phyloP scores from a whole-genome alignment of 2,113 vertebrate species.

The Xenopus laevis region DNA sequence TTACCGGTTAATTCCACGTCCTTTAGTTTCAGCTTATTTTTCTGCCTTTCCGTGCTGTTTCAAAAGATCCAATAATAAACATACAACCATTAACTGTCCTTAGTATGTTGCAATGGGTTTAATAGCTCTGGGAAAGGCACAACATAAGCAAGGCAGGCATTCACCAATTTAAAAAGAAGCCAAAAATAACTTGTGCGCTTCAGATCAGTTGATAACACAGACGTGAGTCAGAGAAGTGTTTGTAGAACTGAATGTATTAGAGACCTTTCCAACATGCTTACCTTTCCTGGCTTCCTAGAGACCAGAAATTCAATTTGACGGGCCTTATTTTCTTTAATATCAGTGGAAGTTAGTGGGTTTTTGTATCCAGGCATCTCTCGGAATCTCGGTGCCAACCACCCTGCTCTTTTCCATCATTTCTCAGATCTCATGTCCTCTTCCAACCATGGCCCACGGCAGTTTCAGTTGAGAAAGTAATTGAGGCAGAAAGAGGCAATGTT shows the following conservation, averaged over 20 bases:
- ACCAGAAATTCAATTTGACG: neutral
- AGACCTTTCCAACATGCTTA: neutral
- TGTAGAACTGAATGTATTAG: neutral
- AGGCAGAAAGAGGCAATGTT: too few relatives aligned
- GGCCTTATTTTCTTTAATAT: neutral
- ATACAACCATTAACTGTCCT: constrained; percentile 10
- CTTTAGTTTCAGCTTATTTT: too few relatives aligned
- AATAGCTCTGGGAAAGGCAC: constrained; percentile 36
- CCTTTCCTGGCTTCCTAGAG: neutral
- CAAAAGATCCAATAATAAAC: constrained; percentile 14
- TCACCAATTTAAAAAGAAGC: constrained; percentile 7
- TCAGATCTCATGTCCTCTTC: too few relatives aligned
- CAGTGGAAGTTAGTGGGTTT: too few relatives aligned
- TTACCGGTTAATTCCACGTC: neutral
- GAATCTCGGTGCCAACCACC: too few relatives aligned
- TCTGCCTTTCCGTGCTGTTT: constrained; percentile 7
- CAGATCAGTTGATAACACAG: constrained; percentile 16
- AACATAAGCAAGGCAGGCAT: neutral
- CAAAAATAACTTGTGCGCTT: constrained; percentile 27
- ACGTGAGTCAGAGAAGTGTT: neutral
- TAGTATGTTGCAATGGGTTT: constrained; percentile 33
- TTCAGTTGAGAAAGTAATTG: too few relatives aligned
- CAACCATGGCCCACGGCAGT: too few relatives aligned
- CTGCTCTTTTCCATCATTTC: too few relatives aligned
- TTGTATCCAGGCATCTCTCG: too few relatives aligned